Conservation (phyloP, 2,113 vertebrate species). For the Aegotheles bennettii region DNA sequence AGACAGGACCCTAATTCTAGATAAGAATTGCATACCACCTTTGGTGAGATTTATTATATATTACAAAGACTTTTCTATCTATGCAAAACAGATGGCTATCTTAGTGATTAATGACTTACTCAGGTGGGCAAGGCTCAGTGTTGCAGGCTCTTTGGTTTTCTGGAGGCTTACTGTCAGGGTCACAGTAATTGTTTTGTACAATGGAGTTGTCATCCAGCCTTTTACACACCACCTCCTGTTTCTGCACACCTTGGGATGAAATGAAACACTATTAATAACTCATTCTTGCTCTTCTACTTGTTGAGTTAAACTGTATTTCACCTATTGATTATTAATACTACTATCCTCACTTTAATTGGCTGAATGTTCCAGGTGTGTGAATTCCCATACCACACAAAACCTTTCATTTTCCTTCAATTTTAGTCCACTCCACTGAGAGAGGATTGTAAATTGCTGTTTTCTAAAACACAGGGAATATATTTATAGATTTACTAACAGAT, state of each 20-base stretch:
- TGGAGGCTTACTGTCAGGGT: constrained; percentile 89
- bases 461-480: constrained; percentile 44
- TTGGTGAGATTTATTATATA: neutral
- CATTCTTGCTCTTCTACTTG: neutral
- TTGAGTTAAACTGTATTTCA: no score
- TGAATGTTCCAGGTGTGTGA: no score
- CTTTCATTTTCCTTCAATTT: constrained; percentile 10
- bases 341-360: no score
- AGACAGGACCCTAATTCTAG: neutral
- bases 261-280: constrained; percentile 15
- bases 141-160: constrained; percentile 95
- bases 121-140: constrained; percentile 94
- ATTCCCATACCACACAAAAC: neutral
- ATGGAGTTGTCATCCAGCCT: constrained; percentile 91
- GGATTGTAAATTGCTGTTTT: constrained; percentile 45
- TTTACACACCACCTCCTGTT: constrained; percentile 94
- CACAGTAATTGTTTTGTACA: constrained; percentile 97
- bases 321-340: no score
- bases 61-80: neutral
- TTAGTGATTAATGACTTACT: constrained; percentile 79
- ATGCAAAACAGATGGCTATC: neutral
- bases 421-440: neutral
- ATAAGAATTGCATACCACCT: neutral
- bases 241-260: constrained; percentile 85
- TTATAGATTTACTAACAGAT: constrained; percentile 30